Conservation (phyloP, 2,113 vertebrate genomes). For the Hystrix cristata region DNA sequence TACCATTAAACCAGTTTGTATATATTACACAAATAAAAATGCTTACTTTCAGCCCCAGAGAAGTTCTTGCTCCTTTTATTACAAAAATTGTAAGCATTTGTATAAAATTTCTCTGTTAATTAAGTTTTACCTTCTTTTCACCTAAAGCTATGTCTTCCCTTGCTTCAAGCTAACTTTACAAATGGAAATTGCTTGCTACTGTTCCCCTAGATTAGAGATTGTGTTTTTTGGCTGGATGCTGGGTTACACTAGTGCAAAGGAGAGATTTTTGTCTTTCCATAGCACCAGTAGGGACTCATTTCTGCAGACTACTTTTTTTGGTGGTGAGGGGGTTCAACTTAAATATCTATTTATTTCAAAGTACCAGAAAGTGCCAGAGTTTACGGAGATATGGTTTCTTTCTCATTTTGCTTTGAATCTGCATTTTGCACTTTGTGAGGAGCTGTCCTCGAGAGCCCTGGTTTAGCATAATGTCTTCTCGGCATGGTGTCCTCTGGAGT, state of each 20-base stretch:
- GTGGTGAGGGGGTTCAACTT: background rate
- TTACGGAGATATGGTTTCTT: slow-evolving; percentile 21
- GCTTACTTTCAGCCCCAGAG: background rate
- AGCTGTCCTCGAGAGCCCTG: background rate
- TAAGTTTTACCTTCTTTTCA: slow-evolving; percentile 26
- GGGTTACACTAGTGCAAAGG: background rate
- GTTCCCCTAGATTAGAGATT: slow-evolving; percentile 46
- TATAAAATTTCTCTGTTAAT: slow-evolving; percentile 60
- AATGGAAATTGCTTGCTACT: slow-evolving; percentile 28
- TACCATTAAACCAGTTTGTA: slow-evolving; percentile 77
- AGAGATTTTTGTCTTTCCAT: slow-evolving; percentile 42
- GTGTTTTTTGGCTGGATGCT: slow-evolving; percentile 58
- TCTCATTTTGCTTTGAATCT: background rate
- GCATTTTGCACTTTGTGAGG: background rate
- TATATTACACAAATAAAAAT: slow-evolving; percentile 76
- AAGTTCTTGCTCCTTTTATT: background rate
- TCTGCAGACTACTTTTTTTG: slow-evolving; percentile 32
- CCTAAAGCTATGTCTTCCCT: slow-evolving; percentile 24
- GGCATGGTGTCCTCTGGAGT: background rate
- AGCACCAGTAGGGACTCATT: slow-evolving; percentile 10
- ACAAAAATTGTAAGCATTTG: slow-evolving; percentile 43
- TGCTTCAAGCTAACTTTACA: slow-evolving; percentile 59
- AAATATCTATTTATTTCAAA: slow-evolving; percentile 58
- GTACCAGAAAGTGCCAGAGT: background rate
- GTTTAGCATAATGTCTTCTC: slow-evolving; percentile 1